phyloP scores from a whole-genome alignment of 2,888 invertebrate species.

The Ectemnius continuus region DNA sequence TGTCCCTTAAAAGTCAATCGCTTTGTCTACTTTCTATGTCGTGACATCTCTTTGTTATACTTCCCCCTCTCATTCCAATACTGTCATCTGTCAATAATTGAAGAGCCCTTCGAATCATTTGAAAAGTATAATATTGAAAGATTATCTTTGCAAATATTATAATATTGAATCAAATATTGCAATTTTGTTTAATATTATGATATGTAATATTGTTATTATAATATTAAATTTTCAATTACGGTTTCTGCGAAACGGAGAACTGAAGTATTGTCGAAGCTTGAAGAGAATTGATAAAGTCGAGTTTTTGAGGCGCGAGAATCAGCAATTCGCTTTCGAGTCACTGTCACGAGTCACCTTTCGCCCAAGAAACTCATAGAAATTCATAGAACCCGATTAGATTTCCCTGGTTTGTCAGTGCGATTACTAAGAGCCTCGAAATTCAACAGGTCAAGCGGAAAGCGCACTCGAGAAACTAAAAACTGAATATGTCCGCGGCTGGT shows the following conservation, averaged over 20 bases:
- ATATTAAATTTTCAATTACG: too few species aligned
- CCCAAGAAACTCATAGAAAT: background rate
- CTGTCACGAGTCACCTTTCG: background rate
- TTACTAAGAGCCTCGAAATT: slow-evolving; percentile 32
- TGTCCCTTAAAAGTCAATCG: slow-evolving; percentile 21
- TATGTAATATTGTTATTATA: too few species aligned
- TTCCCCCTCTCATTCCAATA: background rate
- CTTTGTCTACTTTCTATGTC: slow-evolving; percentile 20
- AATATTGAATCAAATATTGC: too few species aligned
- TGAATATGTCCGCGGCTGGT: slow-evolving; percentile 95
- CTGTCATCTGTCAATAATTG: background rate
- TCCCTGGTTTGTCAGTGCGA: background rate
- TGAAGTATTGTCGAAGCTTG: too few species aligned
- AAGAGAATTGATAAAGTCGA: too few species aligned
- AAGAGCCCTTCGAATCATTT: too few species aligned
- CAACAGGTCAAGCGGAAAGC: slow-evolving; percentile 87
- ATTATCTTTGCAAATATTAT: too few species aligned
- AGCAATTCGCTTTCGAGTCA: too few species aligned
- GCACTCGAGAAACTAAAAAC: slow-evolving; percentile 94
- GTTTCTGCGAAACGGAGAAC: too few species aligned
- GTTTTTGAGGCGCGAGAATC: too few species aligned
- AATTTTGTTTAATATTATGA: too few species aligned
- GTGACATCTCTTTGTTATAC: slow-evolving; percentile 22
- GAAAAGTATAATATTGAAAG: too few species aligned
- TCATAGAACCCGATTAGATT: background rate